Conservation (phyloP, 2,797 vertebrate species). For the Falco biarmicus region DNA sequence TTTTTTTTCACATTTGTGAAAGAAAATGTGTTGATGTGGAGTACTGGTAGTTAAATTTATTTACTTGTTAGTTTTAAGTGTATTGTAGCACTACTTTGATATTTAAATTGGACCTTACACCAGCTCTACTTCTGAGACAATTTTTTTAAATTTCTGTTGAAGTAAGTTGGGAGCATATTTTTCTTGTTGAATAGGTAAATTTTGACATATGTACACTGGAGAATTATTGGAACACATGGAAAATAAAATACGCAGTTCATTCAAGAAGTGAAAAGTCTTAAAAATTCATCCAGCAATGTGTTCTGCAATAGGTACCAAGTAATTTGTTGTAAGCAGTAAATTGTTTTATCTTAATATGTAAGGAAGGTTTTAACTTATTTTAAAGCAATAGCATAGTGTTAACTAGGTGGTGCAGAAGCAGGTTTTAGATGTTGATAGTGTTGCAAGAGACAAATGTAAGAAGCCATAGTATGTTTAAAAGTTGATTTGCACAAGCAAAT, state of each 20-base stretch:
- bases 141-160: not conserved
- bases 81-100: not conserved
- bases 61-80: not conserved
- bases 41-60: not conserved
- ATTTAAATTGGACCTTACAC: not conserved
- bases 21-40: not conserved
- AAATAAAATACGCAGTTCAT: not conserved
- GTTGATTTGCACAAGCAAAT: slow-evolving; percentile 73
- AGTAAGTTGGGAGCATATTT: not conserved
- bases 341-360: not conserved
- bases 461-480: slow-evolving; percentile 71
- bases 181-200: not conserved
- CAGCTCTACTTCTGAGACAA: not conserved
- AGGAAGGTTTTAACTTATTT: slow-evolving; percentile 44
- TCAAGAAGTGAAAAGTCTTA: slow-evolving; percentile 4
- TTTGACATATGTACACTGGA: not conserved
- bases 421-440: not conserved
- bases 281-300: not conserved
- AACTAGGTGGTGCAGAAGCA: not conserved
- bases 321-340: not conserved
- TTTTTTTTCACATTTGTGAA: not conserved
- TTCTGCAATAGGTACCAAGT: slow-evolving; percentile 9
- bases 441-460: slow-evolving; percentile 31
- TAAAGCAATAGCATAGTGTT: slow-evolving; percentile 3
- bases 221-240: not conserved